Evolutionary conservation across 2,888 invertebrate genomes (phyloP), one percentile per base, ranked within the genome.

Genomic region (Mimachlamys varia): DNA sequence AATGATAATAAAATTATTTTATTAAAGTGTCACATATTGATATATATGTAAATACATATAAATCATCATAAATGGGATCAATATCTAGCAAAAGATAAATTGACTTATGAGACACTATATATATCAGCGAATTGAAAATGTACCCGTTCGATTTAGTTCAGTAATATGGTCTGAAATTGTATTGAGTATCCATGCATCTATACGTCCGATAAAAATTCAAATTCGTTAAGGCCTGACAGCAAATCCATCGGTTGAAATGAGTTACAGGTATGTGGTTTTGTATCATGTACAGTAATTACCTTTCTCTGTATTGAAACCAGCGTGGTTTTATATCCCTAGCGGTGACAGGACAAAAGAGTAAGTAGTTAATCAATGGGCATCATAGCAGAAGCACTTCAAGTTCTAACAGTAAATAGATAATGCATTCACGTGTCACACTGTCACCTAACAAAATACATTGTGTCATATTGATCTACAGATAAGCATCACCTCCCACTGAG

Each of bases 331-430:
- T 58, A n/a, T 58, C 33, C 76, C 27, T 5, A 76, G 33, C 76
- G 22, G 10, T 22, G 33, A 22, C 76, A 15, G 7, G 33, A 76
- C 62, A 76, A 76, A 13, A 27, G 27, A 19, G 76, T 76, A 13
- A 76, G 33, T 76, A 76, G 76, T 76, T 33, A 76, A 76, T 76
- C 76, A 76, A 76, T 76, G n/a, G 58, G 58, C 15, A 22, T 76
- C 76, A 27, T 76, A 33, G 12, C 33, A 76, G 27, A 76, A 33
- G 7, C 76, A 76, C 76, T 76, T 17, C 27, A 76, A 27, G 76
- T 76, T 76, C 10, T 15, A 76, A 33, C 76, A 76, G 76, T 76
- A 76, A 76, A 76, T 76, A 76, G 76, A 76, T 33, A 76, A 76
- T 33, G 15, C 33, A 33, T 12, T 27, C 12, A 76, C 27, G 76